Evolutionary conservation across 1,140 invertebrate genomes (phyloP).

Genomic region (Hestina assimilis): DNA sequence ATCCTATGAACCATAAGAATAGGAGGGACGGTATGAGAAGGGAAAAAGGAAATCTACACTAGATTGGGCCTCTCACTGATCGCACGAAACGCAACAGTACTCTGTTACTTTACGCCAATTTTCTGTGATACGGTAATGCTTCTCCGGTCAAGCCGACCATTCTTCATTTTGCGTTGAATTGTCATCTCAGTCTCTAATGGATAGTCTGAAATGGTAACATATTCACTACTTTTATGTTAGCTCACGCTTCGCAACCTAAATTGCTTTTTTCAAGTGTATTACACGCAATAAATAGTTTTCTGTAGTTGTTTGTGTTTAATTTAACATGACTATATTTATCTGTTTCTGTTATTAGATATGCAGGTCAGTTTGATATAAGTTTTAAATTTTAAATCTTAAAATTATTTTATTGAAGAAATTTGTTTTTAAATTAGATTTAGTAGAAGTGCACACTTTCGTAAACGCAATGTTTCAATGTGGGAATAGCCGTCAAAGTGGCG

Average conservation of each 20-base stretch:
- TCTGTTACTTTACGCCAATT: no score
- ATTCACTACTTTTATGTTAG: not conserved
- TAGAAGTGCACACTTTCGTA: slow-evolving; percentile 49
- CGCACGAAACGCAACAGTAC: no score
- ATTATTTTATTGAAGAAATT: slow-evolving; percentile 26
- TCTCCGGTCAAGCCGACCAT: no score
- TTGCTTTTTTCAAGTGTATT: slow-evolving; percentile 8
- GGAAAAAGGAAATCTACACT: no score
- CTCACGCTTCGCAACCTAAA: not conserved
- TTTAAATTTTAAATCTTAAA: slow-evolving; percentile 19
- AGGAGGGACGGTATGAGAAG: no score
- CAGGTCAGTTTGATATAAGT: not conserved
- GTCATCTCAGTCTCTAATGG: not conserved
- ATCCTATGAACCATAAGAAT: no score
- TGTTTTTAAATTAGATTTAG: slow-evolving; percentile 62
- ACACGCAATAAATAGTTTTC: slow-evolving; percentile 8
- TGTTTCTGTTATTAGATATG: no score
- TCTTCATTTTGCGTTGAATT: not conserved
- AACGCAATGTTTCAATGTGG: slow-evolving; percentile 55
- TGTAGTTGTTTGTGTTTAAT: no score
- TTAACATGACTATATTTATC: no score
- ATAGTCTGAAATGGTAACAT: slow-evolving; percentile 1
- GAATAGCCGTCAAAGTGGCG: slow-evolving; percentile 53
- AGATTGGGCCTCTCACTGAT: no score
- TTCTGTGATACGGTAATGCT: no score